Conservation (phyloP, 2,888 invertebrate species). For the Taphrorychus bicolor region DNA sequence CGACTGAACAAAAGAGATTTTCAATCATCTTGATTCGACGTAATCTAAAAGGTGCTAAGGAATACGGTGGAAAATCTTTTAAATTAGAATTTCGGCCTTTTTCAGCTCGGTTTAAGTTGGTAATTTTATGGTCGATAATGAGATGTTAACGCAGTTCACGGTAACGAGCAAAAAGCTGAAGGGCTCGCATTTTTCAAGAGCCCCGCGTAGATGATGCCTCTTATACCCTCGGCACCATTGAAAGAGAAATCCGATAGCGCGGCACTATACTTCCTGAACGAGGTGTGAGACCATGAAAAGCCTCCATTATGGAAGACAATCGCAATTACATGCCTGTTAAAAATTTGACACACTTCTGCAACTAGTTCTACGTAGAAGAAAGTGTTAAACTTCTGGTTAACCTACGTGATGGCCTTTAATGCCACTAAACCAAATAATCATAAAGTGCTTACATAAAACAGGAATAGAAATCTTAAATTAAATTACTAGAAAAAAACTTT, state of each 20-base stretch:
- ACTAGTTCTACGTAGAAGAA: slow-evolving; percentile 21
- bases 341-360: slow-evolving; percentile 24
- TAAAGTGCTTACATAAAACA: slow-evolving; percentile 9
- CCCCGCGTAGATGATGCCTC: not conserved
- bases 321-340: slow-evolving; percentile 20
- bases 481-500: slow-evolving; percentile 3
- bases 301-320: slow-evolving; percentile 14
- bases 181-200: not conserved
- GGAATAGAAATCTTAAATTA: not conserved
- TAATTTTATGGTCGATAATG: slow-evolving; percentile 15
- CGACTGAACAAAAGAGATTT: slow-evolving; percentile 20
- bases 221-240: not conserved
- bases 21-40: slow-evolving; percentile 13
- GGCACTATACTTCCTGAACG: not conserved
- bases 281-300: not conserved
- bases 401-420: not conserved
- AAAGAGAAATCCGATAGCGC: not conserved
- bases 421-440: not conserved
- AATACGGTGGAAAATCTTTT: slow-evolving; percentile 11
- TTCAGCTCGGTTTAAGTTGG: slow-evolving; percentile 3
- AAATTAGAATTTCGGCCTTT: slow-evolving; percentile 10
- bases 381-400: slow-evolving; percentile 1
- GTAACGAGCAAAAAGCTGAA: not conserved
- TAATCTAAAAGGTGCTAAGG: slow-evolving; percentile 17
- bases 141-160: not conserved